Evolutionary conservation across 2,888 invertebrate genomes (phyloP), one percentile per base, ranked within the genome.

Genomic region (Seira ritae): DNA sequence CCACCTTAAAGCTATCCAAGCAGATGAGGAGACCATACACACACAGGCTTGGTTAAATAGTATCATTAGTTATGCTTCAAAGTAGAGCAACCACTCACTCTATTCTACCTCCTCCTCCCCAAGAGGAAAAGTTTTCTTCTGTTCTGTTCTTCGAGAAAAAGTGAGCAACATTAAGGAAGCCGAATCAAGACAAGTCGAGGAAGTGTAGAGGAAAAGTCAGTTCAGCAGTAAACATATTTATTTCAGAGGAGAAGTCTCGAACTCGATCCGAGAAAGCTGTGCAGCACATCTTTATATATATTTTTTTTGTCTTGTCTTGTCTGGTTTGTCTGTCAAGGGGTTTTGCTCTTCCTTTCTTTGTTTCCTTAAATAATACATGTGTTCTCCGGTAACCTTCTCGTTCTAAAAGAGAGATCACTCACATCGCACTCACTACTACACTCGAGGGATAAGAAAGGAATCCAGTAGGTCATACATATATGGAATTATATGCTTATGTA

Each of bases 351-450:
- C 65, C 73, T 17, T 19, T 42, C n/a, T 73, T 65, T 65, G 73
- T 73, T 42, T 73, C 62, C 20, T 73, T 65, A 62, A 73, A 65
- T 20, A 73, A 73, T 62, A 73, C 65, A 73, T 22, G 67, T 15
- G 42, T 42, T 42, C 42, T 12, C n/a, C n/a, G n/a, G n/a, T n/a
- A n/a, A n/a, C n/a, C n/a, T n/a, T n/a, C n/a, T n/a, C n/a, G n/a
- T n/a, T n/a, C n/a, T n/a, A n/a, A n/a, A n/a, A n/a, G n/a, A n/a
- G n/a, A n/a, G n/a, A n/a, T n/a, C n/a, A n/a, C n/a, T n/a, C n/a
- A n/a, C n/a, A n/a, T n/a, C n/a, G n/a, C n/a, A n/a, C n/a, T n/a
- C n/a, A n/a, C n/a, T 42, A 4, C 42, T 42, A 12, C 4, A 8
- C 42, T 42, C 12, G 6, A 42, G 42, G 12, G 42, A 42, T 42